phyloP scores from a whole-genome alignment of 2,888 invertebrate genomes.

The Ditula angustiorana region DNA sequence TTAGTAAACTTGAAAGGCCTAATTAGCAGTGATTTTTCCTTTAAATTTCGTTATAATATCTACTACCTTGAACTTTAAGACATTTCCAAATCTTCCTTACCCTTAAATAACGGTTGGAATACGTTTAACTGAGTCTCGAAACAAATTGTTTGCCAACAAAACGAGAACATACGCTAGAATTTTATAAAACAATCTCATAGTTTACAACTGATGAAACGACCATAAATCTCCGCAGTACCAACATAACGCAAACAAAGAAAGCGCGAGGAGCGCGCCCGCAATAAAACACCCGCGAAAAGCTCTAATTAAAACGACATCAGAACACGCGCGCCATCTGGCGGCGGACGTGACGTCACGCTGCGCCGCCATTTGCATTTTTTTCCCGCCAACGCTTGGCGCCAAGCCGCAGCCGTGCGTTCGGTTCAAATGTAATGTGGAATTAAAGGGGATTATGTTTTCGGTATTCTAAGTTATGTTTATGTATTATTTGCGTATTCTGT shows the following conservation, averaged over 20 bases:
- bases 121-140: too few relatives aligned
- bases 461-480: neutral
- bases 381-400: constrained; percentile 56
- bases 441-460: constrained; percentile 26
- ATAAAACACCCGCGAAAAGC: constrained; percentile 55
- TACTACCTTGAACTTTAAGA: too few relatives aligned
- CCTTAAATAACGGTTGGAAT: too few relatives aligned
- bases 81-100: too few relatives aligned
- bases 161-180: neutral
- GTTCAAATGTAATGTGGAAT: constrained; percentile 41
- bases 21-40: too few relatives aligned
- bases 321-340: constrained; percentile 58
- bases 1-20: too few relatives aligned
- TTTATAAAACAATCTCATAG: constrained; percentile 4
- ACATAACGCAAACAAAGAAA: constrained; percentile 37
- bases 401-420: constrained; percentile 51
- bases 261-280: constrained; percentile 46
- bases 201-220: constrained; percentile 16
- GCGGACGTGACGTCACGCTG: constrained; percentile 69
- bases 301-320: constrained; percentile 64
- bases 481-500: neutral
- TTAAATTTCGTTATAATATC: too few relatives aligned
- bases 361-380: constrained; percentile 74
- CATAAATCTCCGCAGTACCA: constrained; percentile 27
- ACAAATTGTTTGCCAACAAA: too few relatives aligned